Percentiles rank a stretch among this genome's conserved stretches.
These are phyloP conservation scores for Heterocephalus glaber DNA, from an alignment of 2,113 vertebrate species.

Conservation along the genomic window DNA sequence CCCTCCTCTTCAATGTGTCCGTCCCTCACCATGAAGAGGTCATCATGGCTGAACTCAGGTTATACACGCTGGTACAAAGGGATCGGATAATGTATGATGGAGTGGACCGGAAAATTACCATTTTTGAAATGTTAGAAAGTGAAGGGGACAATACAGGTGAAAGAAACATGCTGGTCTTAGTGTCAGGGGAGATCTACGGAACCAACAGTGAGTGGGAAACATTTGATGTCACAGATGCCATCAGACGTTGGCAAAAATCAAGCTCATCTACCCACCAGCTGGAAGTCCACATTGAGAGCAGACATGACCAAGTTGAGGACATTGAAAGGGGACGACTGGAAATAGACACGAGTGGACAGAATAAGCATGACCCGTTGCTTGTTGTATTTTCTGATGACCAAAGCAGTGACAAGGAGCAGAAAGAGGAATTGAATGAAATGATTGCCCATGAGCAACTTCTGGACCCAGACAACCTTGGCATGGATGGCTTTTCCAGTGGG, in stretches of 20 bases:
- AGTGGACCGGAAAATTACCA: conserved; percentile 93
- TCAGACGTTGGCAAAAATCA: conserved; percentile 90
- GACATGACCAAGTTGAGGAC: conserved; percentile 77
- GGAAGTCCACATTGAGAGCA: conserved; percentile 94
- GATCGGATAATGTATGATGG: conserved; percentile 91
- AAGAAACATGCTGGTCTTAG: conserved; percentile 86
- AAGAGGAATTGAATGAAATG: conserved; percentile 94
- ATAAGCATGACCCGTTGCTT: conserved; percentile 93
- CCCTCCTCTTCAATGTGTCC: conserved; percentile 96
- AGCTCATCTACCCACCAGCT: conserved; percentile 90
- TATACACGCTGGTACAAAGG: conserved; percentile 93
- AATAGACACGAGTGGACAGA: conserved; percentile 91
- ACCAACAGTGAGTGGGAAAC: conserved; percentile 94
- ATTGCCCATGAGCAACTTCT: conserved; percentile 92
- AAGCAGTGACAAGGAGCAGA: conserved; percentile 91
- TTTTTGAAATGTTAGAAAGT: conserved; percentile 88
- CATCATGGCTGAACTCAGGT: conserved; percentile 93
- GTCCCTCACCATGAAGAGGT: conserved; percentile 95
- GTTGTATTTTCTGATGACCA: conserved; percentile 98
- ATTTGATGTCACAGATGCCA: conserved; percentile 93
- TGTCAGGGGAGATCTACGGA: conserved; percentile 92
- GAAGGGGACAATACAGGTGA: conserved; percentile 71
- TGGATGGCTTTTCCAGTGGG: conserved; percentile 79
- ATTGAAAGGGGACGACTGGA: conserved; percentile 86
- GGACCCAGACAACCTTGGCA: conserved; percentile 84